Evolutionary conservation across 2,888 invertebrate species (phyloP).

Genomic region (Hofmannophila pseudospretella): DNA sequence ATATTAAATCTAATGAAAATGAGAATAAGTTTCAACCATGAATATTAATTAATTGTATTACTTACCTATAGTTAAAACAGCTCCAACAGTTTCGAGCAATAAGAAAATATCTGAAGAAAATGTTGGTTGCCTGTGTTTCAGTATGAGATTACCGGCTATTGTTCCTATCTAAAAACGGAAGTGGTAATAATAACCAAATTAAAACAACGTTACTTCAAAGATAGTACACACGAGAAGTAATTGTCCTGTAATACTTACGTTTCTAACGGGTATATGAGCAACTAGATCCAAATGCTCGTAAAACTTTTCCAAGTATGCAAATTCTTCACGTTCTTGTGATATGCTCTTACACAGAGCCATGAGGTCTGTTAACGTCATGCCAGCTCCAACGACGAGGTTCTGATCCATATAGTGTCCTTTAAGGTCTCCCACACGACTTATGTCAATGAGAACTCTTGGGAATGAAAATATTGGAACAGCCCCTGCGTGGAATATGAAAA

Average conservation of each 20-base stretch:
- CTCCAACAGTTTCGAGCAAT: constrained; percentile 74
- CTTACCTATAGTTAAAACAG: constrained; percentile 71
- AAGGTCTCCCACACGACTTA: constrained; percentile 78
- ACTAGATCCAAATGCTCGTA: constrained; percentile 79
- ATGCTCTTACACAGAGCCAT: constrained; percentile 55
- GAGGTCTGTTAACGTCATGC: constrained; percentile 62
- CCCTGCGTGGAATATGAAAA: constrained; percentile 42
- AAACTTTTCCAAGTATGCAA: constrained; percentile 73
- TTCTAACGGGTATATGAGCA: constrained; percentile 82
- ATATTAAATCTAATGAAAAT: no score
- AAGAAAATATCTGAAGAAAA: constrained; percentile 83
- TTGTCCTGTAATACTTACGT: no score
- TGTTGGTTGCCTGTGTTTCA: constrained; percentile 78
- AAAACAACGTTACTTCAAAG: no score
- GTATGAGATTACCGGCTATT: constrained; percentile 82
- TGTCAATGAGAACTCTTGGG: constrained; percentile 80
- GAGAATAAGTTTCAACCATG: no score
- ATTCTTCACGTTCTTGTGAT: constrained; percentile 40
- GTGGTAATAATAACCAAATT: no score
- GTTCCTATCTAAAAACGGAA: constrained; percentile 70
- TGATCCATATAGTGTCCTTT: constrained; percentile 54
- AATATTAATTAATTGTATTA: constrained; percentile 2
- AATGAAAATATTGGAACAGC: constrained; percentile 57
- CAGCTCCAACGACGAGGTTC: constrained; percentile 77
- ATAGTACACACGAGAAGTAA: no score